A percentile compares a stretch with the other conserved stretches of the same genome.
Conservation (phyloP, 2,888 invertebrate species). For the Colletes collaris region DNA sequence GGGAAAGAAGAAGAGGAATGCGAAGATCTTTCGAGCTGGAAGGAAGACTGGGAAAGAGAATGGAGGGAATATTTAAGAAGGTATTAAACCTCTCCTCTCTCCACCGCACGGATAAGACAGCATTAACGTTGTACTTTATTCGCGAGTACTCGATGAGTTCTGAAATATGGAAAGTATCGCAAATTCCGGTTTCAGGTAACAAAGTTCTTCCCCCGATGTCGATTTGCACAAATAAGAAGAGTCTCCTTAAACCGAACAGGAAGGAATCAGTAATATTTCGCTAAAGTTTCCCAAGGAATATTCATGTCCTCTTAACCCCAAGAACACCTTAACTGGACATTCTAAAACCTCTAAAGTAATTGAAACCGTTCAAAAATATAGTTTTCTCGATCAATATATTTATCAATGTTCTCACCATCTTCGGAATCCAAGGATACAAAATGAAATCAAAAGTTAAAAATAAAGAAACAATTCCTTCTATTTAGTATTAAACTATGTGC, state of each 20-base stretch:
- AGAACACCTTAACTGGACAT: background rate
- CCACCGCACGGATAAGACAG: constrained; percentile 70
- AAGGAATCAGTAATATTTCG: constrained; percentile 15
- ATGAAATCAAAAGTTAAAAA: too few species aligned
- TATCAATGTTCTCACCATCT: too few species aligned
- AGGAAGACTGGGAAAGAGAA: constrained; percentile 59
- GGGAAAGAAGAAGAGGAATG: constrained; percentile 47
- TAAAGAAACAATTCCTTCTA: too few species aligned
- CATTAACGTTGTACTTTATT: constrained; percentile 79
- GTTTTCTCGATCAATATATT: too few species aligned
- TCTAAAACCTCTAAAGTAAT: background rate
- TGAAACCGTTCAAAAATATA: background rate
- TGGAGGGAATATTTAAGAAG: constrained; percentile 82
- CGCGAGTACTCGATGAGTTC: constrained; percentile 75
- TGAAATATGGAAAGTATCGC: constrained; percentile 75
- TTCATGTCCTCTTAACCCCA: constrained; percentile 9
- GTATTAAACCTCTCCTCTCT: constrained; percentile 77
- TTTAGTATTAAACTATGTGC: too few species aligned
- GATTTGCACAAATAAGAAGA: constrained; percentile 30
- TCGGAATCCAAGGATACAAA: too few species aligned
- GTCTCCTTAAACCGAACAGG: constrained; percentile 7
- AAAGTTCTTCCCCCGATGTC: constrained; percentile 32
- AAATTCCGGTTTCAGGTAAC: constrained; percentile 58
- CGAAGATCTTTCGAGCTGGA: constrained; percentile 52
- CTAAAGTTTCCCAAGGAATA: constrained; percentile 14